A percentile compares a stretch with the other conserved stretches of the same genome.
These are phyloP conservation scores for Lemur catta DNA, from an alignment of 2,797 vertebrate species.

Conservation along the genomic window DNA sequence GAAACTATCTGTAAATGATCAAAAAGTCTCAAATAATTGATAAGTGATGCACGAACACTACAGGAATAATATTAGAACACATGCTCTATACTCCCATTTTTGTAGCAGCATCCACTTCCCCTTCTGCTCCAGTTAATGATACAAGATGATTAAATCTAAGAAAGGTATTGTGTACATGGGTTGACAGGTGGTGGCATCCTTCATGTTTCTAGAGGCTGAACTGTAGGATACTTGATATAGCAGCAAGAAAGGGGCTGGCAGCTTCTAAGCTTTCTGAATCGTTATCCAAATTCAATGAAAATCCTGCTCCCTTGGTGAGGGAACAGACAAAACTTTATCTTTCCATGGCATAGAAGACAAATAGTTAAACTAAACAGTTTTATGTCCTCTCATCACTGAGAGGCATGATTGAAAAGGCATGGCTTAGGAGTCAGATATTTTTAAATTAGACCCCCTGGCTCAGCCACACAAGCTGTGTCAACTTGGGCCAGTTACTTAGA, in stretches of 20 bases:
- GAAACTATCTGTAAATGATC: not conserved
- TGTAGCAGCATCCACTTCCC: not conserved
- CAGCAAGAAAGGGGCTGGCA: not conserved
- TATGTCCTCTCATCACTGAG: not conserved
- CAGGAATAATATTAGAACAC: not conserved
- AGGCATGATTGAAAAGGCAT: conserved; percentile 10
- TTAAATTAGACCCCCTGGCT: conserved; percentile 17
- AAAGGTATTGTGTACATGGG: not conserved
- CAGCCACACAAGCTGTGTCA: not conserved
- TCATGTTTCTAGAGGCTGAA: not conserved
- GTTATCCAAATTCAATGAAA: not conserved
- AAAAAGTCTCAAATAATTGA: not conserved
- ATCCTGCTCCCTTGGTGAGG: not conserved
- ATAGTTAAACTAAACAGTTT: conserved; percentile 1
- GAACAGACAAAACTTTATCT: not conserved
- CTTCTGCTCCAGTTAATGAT: not conserved
- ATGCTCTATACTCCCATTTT: not conserved
- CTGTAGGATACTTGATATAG: not conserved
- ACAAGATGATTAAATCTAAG: not conserved
- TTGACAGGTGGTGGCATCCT: rapidly evolving
- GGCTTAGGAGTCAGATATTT: not conserved
- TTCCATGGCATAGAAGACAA: not conserved
- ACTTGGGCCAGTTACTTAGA: not conserved
- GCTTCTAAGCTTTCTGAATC: not conserved
- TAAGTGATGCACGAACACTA: not conserved